A percentile compares a stretch with the other conserved stretches of the same genome.
These are phyloP conservation scores for Drosophila prolongata DNA, from an alignment of 2,888 invertebrate species.

Conservation along the genomic window DNA sequence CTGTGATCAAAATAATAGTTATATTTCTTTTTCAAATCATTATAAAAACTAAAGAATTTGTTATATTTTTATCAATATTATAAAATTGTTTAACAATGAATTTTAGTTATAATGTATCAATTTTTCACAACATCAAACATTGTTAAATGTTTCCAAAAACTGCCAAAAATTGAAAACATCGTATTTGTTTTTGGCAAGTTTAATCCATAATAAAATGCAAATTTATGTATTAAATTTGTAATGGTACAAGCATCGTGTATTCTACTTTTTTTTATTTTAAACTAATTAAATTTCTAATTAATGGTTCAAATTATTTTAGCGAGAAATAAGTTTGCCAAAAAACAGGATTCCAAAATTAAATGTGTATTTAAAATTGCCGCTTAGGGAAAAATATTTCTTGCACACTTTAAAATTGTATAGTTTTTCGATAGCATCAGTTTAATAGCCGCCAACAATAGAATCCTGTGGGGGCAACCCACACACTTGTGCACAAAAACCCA, in stretches of 20 bases:
- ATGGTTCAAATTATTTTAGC: neutral
- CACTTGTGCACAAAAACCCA: slow-evolving; percentile 5
- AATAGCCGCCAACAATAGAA: slow-evolving; percentile 20
- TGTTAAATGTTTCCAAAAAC: too few species aligned
- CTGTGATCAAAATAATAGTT: too few species aligned
- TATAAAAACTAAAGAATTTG: too few species aligned
- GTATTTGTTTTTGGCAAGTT: too few species aligned
- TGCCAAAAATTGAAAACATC: too few species aligned
- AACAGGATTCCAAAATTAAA: slow-evolving; percentile 10
- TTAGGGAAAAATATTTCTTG: slow-evolving; percentile 1
- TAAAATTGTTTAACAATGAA: too few species aligned
- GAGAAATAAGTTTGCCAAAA: neutral
- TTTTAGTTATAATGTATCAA: too few species aligned
- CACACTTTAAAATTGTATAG: slow-evolving; percentile 6
- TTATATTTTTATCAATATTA: too few species aligned
- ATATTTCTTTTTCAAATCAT: too few species aligned
- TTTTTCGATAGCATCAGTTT: slow-evolving; percentile 11
- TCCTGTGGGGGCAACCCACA: neutral
- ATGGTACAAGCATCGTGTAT: neutral
- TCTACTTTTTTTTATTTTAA: neutral
- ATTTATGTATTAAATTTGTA: neutral
- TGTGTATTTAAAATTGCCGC: slow-evolving; percentile 2
- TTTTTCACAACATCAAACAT: too few species aligned
- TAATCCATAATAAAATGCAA: neutral
- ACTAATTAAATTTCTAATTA: neutral